Percentiles rank a stretch among this genome's conserved stretches.
Evolutionary conservation across 2,888 invertebrate species (phyloP).

Genomic region (Zonitis immaculata): DNA sequence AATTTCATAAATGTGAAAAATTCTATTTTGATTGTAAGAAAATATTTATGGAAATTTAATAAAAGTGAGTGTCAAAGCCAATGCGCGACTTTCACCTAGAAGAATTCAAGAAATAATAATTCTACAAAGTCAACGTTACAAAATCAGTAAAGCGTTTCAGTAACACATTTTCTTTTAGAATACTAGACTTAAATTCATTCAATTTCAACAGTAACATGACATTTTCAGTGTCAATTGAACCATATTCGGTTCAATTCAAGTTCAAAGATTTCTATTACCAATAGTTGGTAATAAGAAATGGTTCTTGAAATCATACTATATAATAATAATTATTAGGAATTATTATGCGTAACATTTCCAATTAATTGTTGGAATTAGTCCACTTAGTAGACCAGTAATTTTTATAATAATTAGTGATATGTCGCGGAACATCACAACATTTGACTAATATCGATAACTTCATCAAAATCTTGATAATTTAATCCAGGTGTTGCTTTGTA

Average conservation of each 20-base stretch:
- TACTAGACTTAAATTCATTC: neutral
- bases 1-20: no score
- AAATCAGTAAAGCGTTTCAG: neutral
- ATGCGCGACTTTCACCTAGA: conserved; percentile 1
- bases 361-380: neutral
- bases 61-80: conserved; percentile 6
- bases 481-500: neutral
- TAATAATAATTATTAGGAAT: neutral
- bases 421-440: neutral
- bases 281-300: neutral
- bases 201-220: neutral
- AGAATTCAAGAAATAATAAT: neutral
- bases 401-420: neutral
- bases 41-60: neutral
- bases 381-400: neutral
- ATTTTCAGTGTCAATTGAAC: no score
- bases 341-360: neutral
- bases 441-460: neutral
- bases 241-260: no score
- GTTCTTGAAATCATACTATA: no score
- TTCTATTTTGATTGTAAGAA: no score
- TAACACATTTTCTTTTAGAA: neutral
- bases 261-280: neutral
- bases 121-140: neutral
- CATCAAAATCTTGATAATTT: neutral